Evolutionary conservation across 2,113 vertebrate genomes (phyloP), one percentile per base, ranked within the genome.

Genomic region (Rhombomys opimus): DNA sequence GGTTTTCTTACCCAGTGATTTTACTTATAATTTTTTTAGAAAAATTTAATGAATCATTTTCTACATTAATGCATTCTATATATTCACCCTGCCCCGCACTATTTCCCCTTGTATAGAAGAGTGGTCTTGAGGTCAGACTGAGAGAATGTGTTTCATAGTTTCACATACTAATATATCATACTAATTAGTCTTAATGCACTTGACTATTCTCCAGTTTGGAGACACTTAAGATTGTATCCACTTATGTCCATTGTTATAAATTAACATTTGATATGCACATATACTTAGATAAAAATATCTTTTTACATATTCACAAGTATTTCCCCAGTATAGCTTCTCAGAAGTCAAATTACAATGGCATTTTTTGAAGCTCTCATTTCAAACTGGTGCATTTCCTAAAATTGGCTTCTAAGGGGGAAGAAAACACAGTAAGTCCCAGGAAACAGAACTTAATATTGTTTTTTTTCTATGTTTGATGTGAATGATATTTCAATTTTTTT

Each of bases 21-120:
- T 95, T 61, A 82, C n/a, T 95, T 75, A 80, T 22, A 92, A 91
- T 87, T 95, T 95, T 96, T 95, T 4, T 59, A 72, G 81, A 22
- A 95, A 87, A 72, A 91, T 82, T 13, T 17, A 15, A 91, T 14
- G 59, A 1, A 63, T 76, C 46, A 70, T 88, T 88, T 87, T 86
- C 67, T 68, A 11, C 90, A 85, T 52, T 61, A 78, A 81, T 1
- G 81, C 8, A 76, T 46, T 78, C 67, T 67, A 0, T 14, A 78
- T 73, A 7, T 80, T 38, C 4, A 89, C 7, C 18, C 46, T 65
- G 94, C 4, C 46, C 10, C 70, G 27, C 5, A 89, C 20, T 7
- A 57, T n/a, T 94, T 93, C 91, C 7, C 17, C 57, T 82, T 78
- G 5, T 82, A 72, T n/a, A 61, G 12, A 11, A 35, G 88, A 85